phyloP scores from a whole-genome alignment of 2,888 invertebrate genomes.

The Drosophila aldrichi region DNA sequence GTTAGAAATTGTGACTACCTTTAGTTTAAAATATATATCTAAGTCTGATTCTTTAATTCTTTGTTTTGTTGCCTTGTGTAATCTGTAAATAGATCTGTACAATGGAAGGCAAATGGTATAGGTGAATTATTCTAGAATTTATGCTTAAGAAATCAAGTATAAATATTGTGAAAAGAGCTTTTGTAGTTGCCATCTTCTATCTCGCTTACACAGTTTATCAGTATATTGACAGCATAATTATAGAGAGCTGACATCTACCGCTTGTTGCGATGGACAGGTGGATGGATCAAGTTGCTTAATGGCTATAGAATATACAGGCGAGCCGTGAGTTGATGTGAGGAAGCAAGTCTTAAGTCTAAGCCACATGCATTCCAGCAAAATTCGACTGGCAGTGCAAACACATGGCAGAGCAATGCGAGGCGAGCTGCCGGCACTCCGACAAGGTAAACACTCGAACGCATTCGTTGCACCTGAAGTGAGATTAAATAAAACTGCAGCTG shows the following conservation, averaged over 20 bases:
- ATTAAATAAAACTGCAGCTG: slow-evolving; percentile 74
- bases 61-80: too few species aligned
- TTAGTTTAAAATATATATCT: too few species aligned
- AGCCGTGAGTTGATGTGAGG: neutral
- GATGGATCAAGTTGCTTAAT: neutral
- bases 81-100: too few species aligned
- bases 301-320: neutral
- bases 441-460: slow-evolving; percentile 63
- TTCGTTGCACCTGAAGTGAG: slow-evolving; percentile 77
- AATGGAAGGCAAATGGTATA: too few species aligned
- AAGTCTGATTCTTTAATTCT: too few species aligned
- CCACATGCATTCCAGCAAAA: slow-evolving; percentile 15
- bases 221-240: slow-evolving; percentile 1
- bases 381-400: slow-evolving; percentile 28
- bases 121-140: too few species aligned
- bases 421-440: slow-evolving; percentile 17
- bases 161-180: neutral
- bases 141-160: too few species aligned
- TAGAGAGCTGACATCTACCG: neutral
- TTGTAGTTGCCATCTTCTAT: too few species aligned
- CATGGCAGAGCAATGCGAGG: neutral
- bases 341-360: slow-evolving; percentile 5
- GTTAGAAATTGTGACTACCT: too few species aligned
- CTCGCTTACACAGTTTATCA: neutral
- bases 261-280: neutral